Percentiles rank a stretch among this genome's conserved stretches.
phyloP scores from a whole-genome alignment of 2,113 vertebrate species.

The Lethenteron reissneri region DNA sequence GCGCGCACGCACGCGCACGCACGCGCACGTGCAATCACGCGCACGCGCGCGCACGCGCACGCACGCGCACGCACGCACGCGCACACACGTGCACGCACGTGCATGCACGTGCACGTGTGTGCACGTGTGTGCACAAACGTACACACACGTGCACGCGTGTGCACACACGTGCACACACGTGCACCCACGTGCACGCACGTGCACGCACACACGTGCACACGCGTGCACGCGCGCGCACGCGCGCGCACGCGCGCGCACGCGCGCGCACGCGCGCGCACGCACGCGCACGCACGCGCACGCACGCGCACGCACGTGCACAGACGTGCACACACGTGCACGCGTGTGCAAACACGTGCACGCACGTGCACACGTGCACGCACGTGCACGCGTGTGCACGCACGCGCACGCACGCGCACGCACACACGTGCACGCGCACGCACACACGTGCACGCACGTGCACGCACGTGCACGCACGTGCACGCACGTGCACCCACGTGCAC shows the following conservation, averaged over 20 bases:
- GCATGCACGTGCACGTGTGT: too few species aligned
- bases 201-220: neutral
- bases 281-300: neutral
- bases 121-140: neutral
- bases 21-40: too few species aligned
- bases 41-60: too few species aligned
- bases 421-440: too few species aligned
- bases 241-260: neutral
- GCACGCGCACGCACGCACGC: neutral
- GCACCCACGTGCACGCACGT: neutral
- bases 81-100: neutral
- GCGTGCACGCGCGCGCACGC: neutral
- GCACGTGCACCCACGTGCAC: too few species aligned
- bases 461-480: too few species aligned
- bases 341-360: neutral
- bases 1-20: neutral
- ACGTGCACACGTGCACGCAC: neutral
- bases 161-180: neutral
- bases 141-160: neutral
- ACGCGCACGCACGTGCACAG: neutral
- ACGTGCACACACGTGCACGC: neutral
- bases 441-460: too few species aligned
- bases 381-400: too few species aligned
- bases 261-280: neutral
- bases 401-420: too few species aligned